Conservation (phyloP, 92 coral and sea anemone species). For the Porites cylindrica region DNA sequence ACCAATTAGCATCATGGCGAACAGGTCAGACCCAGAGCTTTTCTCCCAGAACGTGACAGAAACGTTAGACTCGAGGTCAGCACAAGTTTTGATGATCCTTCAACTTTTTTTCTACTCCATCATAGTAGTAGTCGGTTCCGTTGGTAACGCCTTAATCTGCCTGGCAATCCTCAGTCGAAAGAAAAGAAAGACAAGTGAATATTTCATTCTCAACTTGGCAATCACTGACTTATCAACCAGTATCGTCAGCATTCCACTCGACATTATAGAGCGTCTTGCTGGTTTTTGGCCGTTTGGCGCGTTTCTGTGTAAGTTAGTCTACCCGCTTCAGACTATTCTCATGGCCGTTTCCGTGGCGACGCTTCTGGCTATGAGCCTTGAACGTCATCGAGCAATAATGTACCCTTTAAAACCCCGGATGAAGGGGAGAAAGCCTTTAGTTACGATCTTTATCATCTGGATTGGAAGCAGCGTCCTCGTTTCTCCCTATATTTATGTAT, state of each 20-base stretch:
- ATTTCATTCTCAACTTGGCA: slow-evolving; percentile 92
- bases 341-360: slow-evolving; percentile 90
- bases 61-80: neutral
- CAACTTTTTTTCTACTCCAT: slow-evolving; percentile 71
- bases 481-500: slow-evolving; percentile 78
- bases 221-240: slow-evolving; percentile 81
- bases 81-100: slow-evolving; percentile 47
- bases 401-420: slow-evolving; percentile 84
- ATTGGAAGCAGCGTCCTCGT: slow-evolving; percentile 76
- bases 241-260: slow-evolving; percentile 86
- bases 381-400: slow-evolving; percentile 88
- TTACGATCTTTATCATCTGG: slow-evolving; percentile 76
- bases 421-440: slow-evolving; percentile 64
- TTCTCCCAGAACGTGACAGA: slow-evolving; percentile 22
- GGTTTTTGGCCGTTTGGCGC: slow-evolving; percentile 84
- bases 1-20: neutral
- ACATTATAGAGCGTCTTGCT: slow-evolving; percentile 76
- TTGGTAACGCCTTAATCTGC: slow-evolving; percentile 81
- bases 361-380: slow-evolving; percentile 91
- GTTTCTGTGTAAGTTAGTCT: slow-evolving; percentile 85
- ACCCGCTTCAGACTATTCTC: slow-evolving; percentile 89
- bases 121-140: slow-evolving; percentile 75
- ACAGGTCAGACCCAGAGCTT: slow-evolving; percentile 11
- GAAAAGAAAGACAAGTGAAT: slow-evolving; percentile 85
- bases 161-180: slow-evolving; percentile 73